These are phyloP conservation scores for Cephonodes hylas DNA, from an alignment of 2,888 invertebrate species.

Conservation along the genomic window DNA sequence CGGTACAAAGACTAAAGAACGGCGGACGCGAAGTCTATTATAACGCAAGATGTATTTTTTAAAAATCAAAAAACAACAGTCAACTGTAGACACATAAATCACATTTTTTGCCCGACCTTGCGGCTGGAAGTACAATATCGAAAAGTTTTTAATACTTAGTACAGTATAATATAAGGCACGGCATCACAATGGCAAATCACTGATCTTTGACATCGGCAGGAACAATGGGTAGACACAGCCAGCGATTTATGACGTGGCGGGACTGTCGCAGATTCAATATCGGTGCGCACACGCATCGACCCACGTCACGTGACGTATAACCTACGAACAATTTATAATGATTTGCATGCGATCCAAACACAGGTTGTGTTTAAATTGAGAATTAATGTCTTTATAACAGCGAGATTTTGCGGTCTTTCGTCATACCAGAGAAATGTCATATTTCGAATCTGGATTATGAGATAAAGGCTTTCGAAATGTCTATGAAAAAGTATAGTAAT, in stretches of 20 bases:
- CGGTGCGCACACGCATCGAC: conserved; percentile 48
- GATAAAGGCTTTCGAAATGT: not conserved
- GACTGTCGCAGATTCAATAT: conserved; percentile 57
- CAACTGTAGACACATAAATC: conserved; percentile 41
- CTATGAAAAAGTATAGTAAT: conserved; percentile 20
- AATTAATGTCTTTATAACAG: not conserved
- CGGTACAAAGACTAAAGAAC: not conserved
- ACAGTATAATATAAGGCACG: conserved; percentile 31
- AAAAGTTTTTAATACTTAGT: conserved; percentile 28
- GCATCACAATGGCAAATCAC: conserved; percentile 74
- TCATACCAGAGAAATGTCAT: not conserved
- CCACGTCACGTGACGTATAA: conserved; percentile 33
- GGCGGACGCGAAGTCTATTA: not conserved
- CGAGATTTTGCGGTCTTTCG: not conserved
- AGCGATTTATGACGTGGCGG: conserved; percentile 57
- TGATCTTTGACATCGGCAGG: conserved; percentile 75
- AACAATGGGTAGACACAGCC: conserved; percentile 69
- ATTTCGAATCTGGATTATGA: not conserved
- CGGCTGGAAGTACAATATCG: conserved; percentile 38
- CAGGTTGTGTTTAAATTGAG: conserved; percentile 24
- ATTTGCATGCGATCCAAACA: conserved; percentile 43
- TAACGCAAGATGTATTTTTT: conserved; percentile 27
- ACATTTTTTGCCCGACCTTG: conserved; percentile 39
- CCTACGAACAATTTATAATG: conserved; percentile 15
- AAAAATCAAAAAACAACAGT: conserved; percentile 32